Evolutionary conservation across 2,888 invertebrate genomes (phyloP).

Genomic region (Tuberolachnus salignus): DNA sequence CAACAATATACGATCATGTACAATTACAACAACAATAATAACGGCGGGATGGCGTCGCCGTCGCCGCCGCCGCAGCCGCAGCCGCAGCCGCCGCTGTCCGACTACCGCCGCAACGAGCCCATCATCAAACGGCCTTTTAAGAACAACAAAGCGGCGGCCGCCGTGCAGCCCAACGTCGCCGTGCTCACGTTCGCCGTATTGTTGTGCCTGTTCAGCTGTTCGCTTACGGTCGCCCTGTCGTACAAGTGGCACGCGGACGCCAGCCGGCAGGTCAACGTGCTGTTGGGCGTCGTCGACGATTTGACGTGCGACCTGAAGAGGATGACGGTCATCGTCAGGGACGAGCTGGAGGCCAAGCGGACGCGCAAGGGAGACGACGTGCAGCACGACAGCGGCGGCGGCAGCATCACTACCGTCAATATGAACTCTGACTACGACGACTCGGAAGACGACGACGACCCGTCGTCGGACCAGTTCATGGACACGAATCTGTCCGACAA

Average conservation of each 20-base stretch:
- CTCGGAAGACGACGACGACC: slow-evolving; percentile 5
- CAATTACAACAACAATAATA: no score
- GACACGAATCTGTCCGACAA: slow-evolving; percentile 25
- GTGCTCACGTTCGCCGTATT: slow-evolving; percentile 1
- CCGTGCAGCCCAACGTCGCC: neutral
- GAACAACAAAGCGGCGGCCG: no score
- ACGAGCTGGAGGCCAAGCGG: slow-evolving; percentile 17
- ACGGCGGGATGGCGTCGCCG: no score
- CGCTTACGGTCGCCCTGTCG: slow-evolving; percentile 13
- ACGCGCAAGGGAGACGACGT: neutral
- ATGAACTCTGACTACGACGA: neutral
- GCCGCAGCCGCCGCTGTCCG: no score
- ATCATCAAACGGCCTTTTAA: no score
- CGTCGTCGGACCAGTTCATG: slow-evolving; percentile 27
- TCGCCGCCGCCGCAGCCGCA: no score
- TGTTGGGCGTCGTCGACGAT: neutral
- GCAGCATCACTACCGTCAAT: neutral
- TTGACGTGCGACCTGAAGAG: neutral
- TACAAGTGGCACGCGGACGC: slow-evolving; percentile 41
- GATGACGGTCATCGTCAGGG: slow-evolving; percentile 4
- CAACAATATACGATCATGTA: no score
- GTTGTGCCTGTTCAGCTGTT: slow-evolving; percentile 38
- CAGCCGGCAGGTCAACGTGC: neutral
- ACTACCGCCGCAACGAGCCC: no score
- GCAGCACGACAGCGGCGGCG: neutral